These are phyloP conservation scores for Arctia plantaginis DNA, from an alignment of 2,888 invertebrate species.

Conservation along the genomic window DNA sequence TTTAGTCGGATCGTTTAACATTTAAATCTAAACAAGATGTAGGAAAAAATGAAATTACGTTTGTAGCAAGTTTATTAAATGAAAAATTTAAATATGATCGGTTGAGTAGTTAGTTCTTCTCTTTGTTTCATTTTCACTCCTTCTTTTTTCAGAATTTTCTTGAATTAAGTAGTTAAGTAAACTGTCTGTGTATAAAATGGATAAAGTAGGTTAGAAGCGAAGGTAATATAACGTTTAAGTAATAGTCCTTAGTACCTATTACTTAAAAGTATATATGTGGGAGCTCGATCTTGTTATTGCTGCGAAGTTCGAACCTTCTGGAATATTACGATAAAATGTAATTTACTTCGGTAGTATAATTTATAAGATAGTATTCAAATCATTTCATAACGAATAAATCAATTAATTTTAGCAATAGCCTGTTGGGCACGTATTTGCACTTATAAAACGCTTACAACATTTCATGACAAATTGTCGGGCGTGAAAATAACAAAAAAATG, in stretches of 20 bases:
- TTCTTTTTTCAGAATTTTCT: too few species aligned
- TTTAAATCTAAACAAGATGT: neutral
- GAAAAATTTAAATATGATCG: too few species aligned
- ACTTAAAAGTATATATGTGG: too few species aligned
- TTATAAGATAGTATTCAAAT: neutral
- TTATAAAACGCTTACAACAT: slow-evolving; percentile 16
- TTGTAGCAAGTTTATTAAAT: too few species aligned
- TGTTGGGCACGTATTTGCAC: slow-evolving; percentile 22
- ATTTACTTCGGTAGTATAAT: neutral
- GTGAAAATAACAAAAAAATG: slow-evolving; percentile 1
- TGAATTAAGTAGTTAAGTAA: too few species aligned
- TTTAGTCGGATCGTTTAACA: neutral
- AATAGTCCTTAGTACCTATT: too few species aligned
- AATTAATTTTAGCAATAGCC: neutral
- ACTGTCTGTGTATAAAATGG: too few species aligned
- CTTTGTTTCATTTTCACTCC: too few species aligned
- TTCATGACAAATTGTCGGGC: slow-evolving; percentile 7
- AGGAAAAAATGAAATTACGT: too few species aligned
- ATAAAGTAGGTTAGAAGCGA: too few species aligned
- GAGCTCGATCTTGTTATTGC: neutral
- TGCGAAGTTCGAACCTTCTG: neutral
- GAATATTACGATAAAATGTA: neutral
- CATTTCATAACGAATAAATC: neutral
- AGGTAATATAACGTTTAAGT: too few species aligned
- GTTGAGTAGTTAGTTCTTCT: too few species aligned